These are phyloP conservation scores for Ypsolopha scabrella DNA, from an alignment of 2,888 invertebrate species.

Conservation along the genomic window DNA sequence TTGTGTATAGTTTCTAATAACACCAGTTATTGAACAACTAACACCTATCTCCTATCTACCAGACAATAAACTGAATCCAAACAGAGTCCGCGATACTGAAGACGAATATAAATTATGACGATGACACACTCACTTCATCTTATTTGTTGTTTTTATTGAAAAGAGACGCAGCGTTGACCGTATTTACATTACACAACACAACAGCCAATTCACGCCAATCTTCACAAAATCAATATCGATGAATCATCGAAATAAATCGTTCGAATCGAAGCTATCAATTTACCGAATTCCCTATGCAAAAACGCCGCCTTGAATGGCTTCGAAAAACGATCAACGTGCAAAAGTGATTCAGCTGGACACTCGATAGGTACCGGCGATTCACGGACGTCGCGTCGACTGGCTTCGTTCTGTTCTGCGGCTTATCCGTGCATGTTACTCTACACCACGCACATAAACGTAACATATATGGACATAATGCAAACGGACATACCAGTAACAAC, in stretches of 20 bases:
- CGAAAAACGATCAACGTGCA: conserved; percentile 13
- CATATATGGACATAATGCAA: not conserved
- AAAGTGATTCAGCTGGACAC: conserved; percentile 38
- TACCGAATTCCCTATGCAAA: conserved; percentile 32
- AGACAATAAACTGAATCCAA: no score
- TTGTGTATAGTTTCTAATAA: conserved; percentile 15
- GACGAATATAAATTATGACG: no score
- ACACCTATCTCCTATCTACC: no score
- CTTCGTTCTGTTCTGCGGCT: conserved; percentile 37
- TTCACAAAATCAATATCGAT: conserved; percentile 28
- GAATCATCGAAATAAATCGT: conserved; percentile 47
- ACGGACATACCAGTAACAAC: no score
- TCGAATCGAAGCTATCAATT: conserved; percentile 36
- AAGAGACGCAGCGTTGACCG: conserved; percentile 3
- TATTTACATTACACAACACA: conserved; percentile 1
- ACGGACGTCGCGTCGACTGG: conserved; percentile 18
- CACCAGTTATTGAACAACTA: no score
- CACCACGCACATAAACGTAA: not conserved
- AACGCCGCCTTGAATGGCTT: conserved; percentile 41
- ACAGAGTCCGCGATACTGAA: no score
- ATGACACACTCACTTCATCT: no score
- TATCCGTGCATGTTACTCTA: conserved; percentile 36
- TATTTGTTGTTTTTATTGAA: no score
- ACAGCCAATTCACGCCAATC: conserved; percentile 11
- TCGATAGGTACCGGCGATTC: conserved; percentile 27